Evolutionary conservation across 2,797 vertebrate genomes (phyloP).

Genomic region (Tenualosa ilisha): DNA sequence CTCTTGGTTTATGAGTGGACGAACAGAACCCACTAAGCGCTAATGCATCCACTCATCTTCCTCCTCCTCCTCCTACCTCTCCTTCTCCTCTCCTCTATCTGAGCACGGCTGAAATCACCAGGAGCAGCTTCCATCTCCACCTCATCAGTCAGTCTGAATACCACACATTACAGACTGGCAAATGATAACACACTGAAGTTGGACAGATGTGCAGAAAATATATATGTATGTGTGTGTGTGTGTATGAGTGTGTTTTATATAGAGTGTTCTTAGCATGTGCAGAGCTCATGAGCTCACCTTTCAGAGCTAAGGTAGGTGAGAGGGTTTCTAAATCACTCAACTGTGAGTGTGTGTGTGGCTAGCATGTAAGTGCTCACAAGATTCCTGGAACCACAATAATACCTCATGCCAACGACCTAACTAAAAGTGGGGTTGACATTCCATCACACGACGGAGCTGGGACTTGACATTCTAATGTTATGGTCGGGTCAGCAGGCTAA

Average conservation of each 20-base stretch:
- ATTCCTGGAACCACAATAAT: neutral
- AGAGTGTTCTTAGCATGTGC: too few species aligned
- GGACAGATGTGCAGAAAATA: too few species aligned
- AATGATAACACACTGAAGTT: too few species aligned
- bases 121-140: neutral
- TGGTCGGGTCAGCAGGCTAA: neutral
- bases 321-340: neutral
- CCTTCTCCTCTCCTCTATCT: constrained; percentile 30
- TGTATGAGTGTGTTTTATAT: neutral
- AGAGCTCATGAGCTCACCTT: too few species aligned
- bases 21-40: constrained; percentile 41
- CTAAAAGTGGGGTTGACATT: neutral
- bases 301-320: neutral
- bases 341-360: neutral
- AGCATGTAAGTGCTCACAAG: neutral
- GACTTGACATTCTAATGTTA: neutral
- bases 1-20: constrained; percentile 52
- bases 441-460: neutral
- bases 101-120: neutral
- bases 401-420: neutral
- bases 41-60: constrained; percentile 47
- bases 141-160: neutral
- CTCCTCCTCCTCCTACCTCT: constrained; percentile 28
- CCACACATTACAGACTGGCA: neutral
- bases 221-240: neutral